Conservation (phyloP, 2,797 vertebrate species). For the Champsocephalus esox region DNA sequence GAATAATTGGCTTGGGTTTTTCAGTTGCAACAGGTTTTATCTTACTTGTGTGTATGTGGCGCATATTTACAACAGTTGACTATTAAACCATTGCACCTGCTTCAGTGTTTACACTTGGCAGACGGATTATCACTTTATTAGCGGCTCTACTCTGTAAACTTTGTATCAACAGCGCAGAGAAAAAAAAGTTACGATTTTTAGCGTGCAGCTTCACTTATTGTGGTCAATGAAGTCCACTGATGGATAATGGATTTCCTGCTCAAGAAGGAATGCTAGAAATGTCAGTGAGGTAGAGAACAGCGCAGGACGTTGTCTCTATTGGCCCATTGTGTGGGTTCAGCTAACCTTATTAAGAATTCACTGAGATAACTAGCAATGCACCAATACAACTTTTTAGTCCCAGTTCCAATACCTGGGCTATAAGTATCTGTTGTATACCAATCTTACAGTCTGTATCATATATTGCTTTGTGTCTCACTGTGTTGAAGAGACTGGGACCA, state of each 20-base stretch:
- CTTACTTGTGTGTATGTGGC: conserved; percentile 8
- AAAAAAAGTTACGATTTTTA: conserved; percentile 40
- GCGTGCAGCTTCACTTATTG: conserved; percentile 33
- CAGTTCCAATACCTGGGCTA: no score
- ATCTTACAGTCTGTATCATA: no score
- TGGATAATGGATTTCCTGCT: conserved; percentile 70
- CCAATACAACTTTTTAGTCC: no score
- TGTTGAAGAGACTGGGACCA: no score
- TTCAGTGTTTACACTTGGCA: conserved; percentile 63
- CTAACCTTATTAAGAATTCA: conserved; percentile 53
- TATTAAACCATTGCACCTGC: conserved; percentile 68
- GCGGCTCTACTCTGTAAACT: conserved; percentile 36
- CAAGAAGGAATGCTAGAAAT: conserved; percentile 68
- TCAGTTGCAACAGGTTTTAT: conserved; percentile 40
- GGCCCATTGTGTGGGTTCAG: conserved; percentile 50
- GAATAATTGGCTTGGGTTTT: conserved; percentile 19
- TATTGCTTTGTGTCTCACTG: no score
- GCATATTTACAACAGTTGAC: conserved; percentile 38
- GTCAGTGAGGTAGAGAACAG: conserved; percentile 45
- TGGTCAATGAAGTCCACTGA: conserved; percentile 40
- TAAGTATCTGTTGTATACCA: no score
- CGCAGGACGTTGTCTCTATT: conserved; percentile 49
- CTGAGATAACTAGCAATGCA: conserved; percentile 11
- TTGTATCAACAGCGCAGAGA: conserved; percentile 45
- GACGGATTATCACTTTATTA: conserved; percentile 32